These are phyloP conservation scores for Hybos culiciformis DNA, from an alignment of 2,888 invertebrate genomes.

Conservation along the genomic window DNA sequence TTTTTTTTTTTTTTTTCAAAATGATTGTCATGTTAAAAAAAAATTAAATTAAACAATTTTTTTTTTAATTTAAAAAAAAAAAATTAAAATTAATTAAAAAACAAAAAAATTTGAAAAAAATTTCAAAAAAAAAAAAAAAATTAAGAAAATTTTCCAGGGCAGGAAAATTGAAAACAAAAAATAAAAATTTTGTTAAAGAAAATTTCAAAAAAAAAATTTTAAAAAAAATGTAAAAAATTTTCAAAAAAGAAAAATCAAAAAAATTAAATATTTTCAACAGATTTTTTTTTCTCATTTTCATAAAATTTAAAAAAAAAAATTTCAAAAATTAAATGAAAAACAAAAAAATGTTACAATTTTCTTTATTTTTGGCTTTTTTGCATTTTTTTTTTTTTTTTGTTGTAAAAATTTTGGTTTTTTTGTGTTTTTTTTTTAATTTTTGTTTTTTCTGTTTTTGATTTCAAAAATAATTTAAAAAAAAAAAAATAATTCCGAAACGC, in stretches of 20 bases:
- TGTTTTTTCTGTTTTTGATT: neutral
- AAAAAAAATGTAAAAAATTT: constrained; percentile 1
- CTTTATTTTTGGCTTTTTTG: constrained; percentile 14
- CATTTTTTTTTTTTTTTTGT: constrained; percentile 7
- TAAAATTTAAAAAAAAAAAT: constrained; percentile 10
- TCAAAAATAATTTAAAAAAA: neutral
- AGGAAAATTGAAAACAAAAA: neutral
- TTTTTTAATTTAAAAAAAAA: neutral
- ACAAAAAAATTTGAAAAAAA: neutral
- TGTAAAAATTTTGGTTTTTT: neutral
- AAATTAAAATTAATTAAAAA: neutral
- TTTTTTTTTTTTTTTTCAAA: no score
- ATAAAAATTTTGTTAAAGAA: constrained; percentile 8
- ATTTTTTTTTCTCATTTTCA: constrained; percentile 16
- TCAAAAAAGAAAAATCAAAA: constrained; percentile 3
- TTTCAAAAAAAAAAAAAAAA: neutral
- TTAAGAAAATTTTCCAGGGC: neutral
- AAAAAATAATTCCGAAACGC: neutral
- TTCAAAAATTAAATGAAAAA: constrained; percentile 10
- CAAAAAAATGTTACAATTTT: constrained; percentile 14
- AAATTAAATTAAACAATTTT: no score
- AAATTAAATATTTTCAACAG: constrained; percentile 5
- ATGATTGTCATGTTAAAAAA: no score
- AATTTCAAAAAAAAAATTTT: neutral
- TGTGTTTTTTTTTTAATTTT: neutral